phyloP scores from a whole-genome alignment of 2,113 vertebrate species.

The Menura novaehollandiae region DNA sequence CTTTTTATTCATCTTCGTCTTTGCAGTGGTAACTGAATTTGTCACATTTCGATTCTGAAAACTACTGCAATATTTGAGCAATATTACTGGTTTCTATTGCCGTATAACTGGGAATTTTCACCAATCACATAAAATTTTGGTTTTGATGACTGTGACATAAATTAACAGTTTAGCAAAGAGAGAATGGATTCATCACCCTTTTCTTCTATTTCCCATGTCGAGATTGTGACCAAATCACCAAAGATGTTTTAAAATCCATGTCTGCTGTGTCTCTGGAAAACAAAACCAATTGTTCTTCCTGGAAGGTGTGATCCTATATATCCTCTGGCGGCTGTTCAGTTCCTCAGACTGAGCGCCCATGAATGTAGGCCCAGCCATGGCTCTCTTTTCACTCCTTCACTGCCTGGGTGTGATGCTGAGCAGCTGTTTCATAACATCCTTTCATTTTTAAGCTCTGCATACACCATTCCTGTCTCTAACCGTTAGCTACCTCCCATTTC shows the following conservation, averaged over 20 bases:
- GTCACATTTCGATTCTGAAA: not conserved
- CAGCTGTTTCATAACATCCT: not conserved
- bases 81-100: not conserved
- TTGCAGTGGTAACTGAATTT: not conserved
- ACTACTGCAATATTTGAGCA: not conserved
- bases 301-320: not conserved
- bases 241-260: not conserved
- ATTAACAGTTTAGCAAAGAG: not conserved
- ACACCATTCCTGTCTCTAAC: not conserved
- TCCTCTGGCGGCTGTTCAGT: not conserved
- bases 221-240: not conserved
- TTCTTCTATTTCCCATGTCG: not conserved
- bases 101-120: not conserved
- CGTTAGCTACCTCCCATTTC: not conserved
- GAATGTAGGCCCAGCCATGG: not conserved
- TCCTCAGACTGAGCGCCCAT: not conserved
- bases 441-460: not conserved
- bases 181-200: not conserved
- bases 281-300: not conserved
- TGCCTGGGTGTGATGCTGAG: not conserved
- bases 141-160: not conserved
- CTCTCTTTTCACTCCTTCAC: fast-evolving
- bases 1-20: not conserved
- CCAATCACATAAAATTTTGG: not conserved
- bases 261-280: not conserved